phyloP scores from a whole-genome alignment of 2,797 vertebrate genomes.

The Chaetodon trifasciatus region DNA sequence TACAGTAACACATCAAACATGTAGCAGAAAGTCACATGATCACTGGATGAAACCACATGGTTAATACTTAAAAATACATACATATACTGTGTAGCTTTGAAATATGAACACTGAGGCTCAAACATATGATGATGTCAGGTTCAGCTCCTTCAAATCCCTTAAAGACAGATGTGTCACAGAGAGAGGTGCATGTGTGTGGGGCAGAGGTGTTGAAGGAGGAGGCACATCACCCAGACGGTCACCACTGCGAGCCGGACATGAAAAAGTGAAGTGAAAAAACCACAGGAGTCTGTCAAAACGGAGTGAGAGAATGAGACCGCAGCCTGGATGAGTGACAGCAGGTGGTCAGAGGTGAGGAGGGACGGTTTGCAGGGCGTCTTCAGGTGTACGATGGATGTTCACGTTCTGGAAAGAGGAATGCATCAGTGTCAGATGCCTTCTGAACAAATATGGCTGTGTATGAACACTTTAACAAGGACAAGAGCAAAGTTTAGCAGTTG shows the following conservation, averaged over 20 bases:
- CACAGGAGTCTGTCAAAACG: background rate
- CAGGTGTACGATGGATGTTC: slow-evolving; percentile 86
- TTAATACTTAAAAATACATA: slow-evolving; percentile 37
- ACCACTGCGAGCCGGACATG: slow-evolving; percentile 19
- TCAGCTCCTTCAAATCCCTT: slow-evolving; percentile 12
- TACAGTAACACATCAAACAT: slow-evolving; percentile 35
- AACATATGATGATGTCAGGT: background rate
- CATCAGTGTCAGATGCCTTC: slow-evolving; percentile 49
- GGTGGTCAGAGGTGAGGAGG: slow-evolving; percentile 88
- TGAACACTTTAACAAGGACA: background rate
- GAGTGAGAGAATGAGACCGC: background rate
- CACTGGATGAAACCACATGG: slow-evolving; percentile 22
- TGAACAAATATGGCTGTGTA: background rate
- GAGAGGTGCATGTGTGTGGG: background rate
- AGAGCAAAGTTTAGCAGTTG: background rate
- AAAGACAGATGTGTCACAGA: slow-evolving; percentile 1
- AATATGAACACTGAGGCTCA: slow-evolving; percentile 6
- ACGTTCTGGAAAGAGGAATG: slow-evolving; percentile 88
- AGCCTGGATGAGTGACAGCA: background rate
- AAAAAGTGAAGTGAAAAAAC: slow-evolving; percentile 1
- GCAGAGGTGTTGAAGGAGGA: slow-evolving; percentile 7
- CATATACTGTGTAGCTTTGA: background rate
- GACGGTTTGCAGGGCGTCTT: slow-evolving; percentile 91
- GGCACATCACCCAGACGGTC: slow-evolving; percentile 40
- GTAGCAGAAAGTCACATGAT: slow-evolving; percentile 41